These are phyloP conservation scores for Tyto alba DNA, from an alignment of 2,113 vertebrate genomes.

Conservation along the genomic window DNA sequence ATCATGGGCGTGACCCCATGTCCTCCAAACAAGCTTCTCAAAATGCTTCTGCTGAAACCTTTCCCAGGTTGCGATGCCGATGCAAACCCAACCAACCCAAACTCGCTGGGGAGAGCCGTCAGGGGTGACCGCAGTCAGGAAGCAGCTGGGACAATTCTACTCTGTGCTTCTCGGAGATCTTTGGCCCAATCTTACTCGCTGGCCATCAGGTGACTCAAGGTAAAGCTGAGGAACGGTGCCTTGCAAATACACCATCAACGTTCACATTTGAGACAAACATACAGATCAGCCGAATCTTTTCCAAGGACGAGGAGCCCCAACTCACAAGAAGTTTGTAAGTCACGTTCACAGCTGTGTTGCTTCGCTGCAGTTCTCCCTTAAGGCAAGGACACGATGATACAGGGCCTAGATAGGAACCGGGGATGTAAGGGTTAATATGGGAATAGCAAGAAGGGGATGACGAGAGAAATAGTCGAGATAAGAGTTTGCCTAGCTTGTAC, in stretches of 20 bases:
- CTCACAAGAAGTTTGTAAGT: background rate
- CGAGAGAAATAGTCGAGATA: too few relatives aligned
- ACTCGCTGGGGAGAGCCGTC: background rate
- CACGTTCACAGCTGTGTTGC: background rate
- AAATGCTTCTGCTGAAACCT: background rate
- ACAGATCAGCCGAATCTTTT: background rate
- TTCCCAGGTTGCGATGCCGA: background rate
- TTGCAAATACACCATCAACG: background rate
- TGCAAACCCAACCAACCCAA: background rate
- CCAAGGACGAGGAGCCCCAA: background rate
- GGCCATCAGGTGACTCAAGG: background rate
- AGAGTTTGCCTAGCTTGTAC: too few relatives aligned
- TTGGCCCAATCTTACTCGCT: fast-evolving
- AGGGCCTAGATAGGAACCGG: too few relatives aligned
- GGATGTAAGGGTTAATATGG: too few relatives aligned
- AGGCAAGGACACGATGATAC: background rate
- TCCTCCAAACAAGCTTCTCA: background rate
- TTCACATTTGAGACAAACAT: background rate
- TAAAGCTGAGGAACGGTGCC: background rate
- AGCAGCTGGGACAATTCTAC: background rate
- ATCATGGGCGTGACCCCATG: background rate
- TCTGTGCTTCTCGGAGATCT: background rate
- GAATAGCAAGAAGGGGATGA: too few relatives aligned
- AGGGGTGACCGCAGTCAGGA: background rate
- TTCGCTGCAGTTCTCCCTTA: background rate